Evolutionary conservation across 2,797 vertebrate genomes (phyloP).

Genomic region (Microchirus variegatus): DNA sequence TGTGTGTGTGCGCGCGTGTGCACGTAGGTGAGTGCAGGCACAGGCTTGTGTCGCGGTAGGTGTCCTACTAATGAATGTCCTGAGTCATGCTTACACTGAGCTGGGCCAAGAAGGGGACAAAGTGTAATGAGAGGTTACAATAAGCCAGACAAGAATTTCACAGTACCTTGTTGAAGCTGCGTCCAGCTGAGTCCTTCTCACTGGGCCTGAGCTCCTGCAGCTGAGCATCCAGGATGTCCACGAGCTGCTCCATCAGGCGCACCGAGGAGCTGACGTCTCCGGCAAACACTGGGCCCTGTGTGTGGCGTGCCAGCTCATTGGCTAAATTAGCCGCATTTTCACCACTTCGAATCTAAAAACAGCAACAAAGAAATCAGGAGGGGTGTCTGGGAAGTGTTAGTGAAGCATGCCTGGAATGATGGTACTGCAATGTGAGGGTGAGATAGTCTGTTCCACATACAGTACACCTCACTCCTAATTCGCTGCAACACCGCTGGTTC

Average conservation of each 20-base stretch:
- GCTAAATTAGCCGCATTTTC: slow-evolving; percentile 98
- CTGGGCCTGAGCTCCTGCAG: slow-evolving; percentile 94
- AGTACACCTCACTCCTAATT: slow-evolving; percentile 32
- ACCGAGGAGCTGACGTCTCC: slow-evolving; percentile 96
- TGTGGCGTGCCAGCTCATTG: slow-evolving; percentile 97
- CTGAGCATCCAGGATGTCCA: slow-evolving; percentile 97
- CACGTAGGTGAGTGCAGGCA: slow-evolving; percentile 3
- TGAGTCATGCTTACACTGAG: slow-evolving; percentile 45
- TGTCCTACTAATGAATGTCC: slow-evolving; percentile 63
- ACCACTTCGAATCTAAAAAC: slow-evolving; percentile 91
- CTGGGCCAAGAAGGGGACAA: slow-evolving; percentile 22
- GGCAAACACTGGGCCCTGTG: slow-evolving; percentile 93
- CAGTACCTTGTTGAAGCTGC: slow-evolving; percentile 98
- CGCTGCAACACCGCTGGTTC: slow-evolving; percentile 18
- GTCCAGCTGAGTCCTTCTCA: slow-evolving; percentile 96
- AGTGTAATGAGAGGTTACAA: slow-evolving; percentile 47
- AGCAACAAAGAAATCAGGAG: slow-evolving; percentile 28
- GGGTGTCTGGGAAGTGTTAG: slow-evolving; percentile 26
- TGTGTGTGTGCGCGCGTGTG: slow-evolving; percentile 26
- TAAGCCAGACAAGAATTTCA: slow-evolving; percentile 38
- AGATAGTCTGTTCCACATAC: slow-evolving; percentile 39
- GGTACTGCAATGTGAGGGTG: slow-evolving; percentile 20
- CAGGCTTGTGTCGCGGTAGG: slow-evolving; percentile 18
- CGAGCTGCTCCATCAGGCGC: slow-evolving; percentile 96
- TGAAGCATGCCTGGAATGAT: slow-evolving; percentile 12